These are phyloP conservation scores for Petromus typicus DNA, from an alignment of 2,113 vertebrate genomes.

Conservation along the genomic window DNA sequence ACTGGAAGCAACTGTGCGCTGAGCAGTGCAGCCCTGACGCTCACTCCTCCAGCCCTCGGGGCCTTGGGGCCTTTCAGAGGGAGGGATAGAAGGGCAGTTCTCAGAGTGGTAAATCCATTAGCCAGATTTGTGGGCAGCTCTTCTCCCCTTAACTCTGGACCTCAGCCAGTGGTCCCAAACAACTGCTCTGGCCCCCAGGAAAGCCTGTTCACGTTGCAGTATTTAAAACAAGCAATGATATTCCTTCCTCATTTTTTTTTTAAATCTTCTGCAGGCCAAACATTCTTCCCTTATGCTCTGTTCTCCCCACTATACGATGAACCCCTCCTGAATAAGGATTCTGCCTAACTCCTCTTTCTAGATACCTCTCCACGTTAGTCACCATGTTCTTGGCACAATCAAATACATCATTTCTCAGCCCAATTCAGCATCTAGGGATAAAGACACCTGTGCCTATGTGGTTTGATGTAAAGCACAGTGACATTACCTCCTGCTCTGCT, in stretches of 20 bases:
- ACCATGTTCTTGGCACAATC: neutral
- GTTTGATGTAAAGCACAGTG: neutral
- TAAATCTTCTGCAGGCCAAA: neutral
- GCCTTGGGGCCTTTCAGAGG: neutral
- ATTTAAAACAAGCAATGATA: neutral
- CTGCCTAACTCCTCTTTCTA: neutral
- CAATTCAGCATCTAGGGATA: neutral
- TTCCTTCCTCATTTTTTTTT: no score
- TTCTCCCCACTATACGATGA: neutral
- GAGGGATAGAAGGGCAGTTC: fast-evolving
- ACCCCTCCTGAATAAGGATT: neutral
- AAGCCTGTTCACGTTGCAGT: neutral
- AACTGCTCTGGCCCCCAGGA: neutral
- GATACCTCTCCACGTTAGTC: neutral
- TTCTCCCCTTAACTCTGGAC: neutral
- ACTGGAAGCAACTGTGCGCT: fast-evolving
- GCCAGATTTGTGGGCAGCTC: neutral
- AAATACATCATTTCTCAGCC: neutral
- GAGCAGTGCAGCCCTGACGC: neutral
- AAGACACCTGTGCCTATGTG: neutral
- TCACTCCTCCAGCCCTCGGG: neutral
- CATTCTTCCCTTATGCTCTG: neutral
- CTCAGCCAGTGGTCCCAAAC: neutral
- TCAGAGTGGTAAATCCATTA: neutral
- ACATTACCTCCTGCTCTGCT: neutral